These are phyloP conservation scores for Thalassarche chlororhynchos DNA, from an alignment of 2,113 vertebrate species.

Conservation along the genomic window DNA sequence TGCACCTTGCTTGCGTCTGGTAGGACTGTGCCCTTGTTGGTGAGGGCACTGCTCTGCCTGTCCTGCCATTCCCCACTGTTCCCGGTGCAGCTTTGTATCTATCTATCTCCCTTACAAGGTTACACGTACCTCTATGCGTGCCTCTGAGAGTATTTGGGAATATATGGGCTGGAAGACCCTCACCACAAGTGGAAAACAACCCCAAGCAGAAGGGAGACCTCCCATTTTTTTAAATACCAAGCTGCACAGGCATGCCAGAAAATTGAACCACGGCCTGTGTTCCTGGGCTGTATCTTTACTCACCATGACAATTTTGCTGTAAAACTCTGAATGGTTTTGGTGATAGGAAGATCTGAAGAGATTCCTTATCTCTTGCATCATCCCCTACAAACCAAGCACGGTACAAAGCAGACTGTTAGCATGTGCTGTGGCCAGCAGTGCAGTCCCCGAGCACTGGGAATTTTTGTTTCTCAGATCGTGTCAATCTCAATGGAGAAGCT, in stretches of 20 bases:
- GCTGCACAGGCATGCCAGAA: not conserved
- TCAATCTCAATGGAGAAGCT: not conserved
- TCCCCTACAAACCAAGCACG: not conserved
- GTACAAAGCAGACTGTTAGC: not conserved
- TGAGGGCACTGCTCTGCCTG: not conserved
- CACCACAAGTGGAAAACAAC: not conserved
- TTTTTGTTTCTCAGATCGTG: not conserved
- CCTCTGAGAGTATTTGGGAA: not conserved
- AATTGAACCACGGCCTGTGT: not conserved
- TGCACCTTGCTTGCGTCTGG: not conserved
- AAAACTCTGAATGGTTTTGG: fast-evolving
- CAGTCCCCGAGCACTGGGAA: not conserved
- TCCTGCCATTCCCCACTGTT: not conserved
- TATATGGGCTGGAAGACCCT: not conserved
- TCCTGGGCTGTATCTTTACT: not conserved
- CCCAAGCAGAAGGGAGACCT: not conserved
- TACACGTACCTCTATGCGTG: not conserved
- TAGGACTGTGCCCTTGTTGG: not conserved
- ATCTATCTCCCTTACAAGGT: not conserved
- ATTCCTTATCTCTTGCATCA: not conserved
- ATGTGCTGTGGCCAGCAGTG: not conserved
- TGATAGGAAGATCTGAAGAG: not conserved
- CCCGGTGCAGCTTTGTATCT: not conserved
- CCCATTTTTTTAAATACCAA: not conserved
- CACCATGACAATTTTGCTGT: not conserved